Conservation (phyloP, 1,140 invertebrate genomes). For the Anastrepha ludens region DNA sequence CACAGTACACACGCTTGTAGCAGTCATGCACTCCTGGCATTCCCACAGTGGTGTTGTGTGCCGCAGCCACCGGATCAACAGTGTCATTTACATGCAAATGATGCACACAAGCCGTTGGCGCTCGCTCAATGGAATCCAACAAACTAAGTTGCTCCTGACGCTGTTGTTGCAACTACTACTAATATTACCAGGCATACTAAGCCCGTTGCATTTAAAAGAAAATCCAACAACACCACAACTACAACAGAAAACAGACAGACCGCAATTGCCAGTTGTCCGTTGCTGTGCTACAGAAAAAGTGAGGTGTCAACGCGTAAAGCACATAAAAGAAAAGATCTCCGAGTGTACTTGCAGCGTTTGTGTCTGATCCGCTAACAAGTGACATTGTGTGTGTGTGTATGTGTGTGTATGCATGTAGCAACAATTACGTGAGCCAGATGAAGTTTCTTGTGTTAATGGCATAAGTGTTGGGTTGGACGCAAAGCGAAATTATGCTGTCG, state of each 20-base stretch:
- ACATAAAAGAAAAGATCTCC: constrained; percentile 45
- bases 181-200: too few species aligned
- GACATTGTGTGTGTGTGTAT: not conserved
- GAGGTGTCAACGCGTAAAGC: constrained; percentile 50
- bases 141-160: not conserved
- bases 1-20: not conserved
- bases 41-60: constrained; percentile 2
- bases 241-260: constrained; percentile 13
- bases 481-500: constrained; percentile 48
- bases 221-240: not conserved
- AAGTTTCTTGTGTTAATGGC: constrained; percentile 48
- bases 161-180: not conserved
- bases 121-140: constrained; percentile 11
- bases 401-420: not conserved
- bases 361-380: not conserved
- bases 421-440: constrained; percentile 40
- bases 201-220: not conserved
- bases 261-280: constrained; percentile 8
- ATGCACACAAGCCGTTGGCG: constrained; percentile 19
- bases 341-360: constrained; percentile 6
- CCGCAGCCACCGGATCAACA: constrained; percentile 21
- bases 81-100: constrained; percentile 52
- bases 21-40: not conserved
- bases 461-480: constrained; percentile 49
- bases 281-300: constrained; percentile 4